These are phyloP conservation scores for Serripes groenlandicus DNA, from an alignment of 2,888 invertebrate genomes.

Conservation along the genomic window DNA sequence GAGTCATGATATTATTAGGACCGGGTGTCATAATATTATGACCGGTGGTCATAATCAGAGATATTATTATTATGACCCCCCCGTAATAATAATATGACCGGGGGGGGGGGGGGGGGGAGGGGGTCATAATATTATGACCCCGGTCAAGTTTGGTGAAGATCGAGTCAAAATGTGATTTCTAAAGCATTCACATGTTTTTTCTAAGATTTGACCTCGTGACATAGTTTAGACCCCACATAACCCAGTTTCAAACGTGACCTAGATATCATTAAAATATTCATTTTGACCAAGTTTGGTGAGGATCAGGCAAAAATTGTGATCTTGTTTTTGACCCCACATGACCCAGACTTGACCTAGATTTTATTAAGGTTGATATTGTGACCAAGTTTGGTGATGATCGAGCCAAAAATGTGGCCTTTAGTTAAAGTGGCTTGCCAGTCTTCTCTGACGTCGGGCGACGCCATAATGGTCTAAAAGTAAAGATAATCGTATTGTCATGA, in stretches of 20 bases:
- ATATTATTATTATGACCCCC: no score
- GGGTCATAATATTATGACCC: constrained; percentile 2
- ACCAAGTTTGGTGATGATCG: no score
- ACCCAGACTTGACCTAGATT: neutral
- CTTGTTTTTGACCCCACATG: neutral
- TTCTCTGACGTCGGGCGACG: no score
- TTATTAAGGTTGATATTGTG: no score
- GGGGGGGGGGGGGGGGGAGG: no score
- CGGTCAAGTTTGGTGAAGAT: constrained; percentile 12
- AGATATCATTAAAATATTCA: neutral
- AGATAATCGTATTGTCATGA: no score
- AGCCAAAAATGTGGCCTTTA: no score
- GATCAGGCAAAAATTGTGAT: neutral
- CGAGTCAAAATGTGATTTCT: constrained; percentile 5
- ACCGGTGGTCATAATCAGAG: no score
- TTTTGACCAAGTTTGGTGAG: neutral
- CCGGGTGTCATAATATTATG: neutral
- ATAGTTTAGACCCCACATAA: neutral
- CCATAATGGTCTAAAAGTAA: no score
- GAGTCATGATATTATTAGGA: constrained; percentile 9
- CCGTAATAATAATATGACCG: no score
- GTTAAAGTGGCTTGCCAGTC: no score
- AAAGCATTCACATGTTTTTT: neutral
- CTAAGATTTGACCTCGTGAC: constrained; percentile 8
- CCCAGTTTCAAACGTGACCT: constrained; percentile 1